Evolutionary conservation across 1,140 invertebrate species (phyloP), one percentile per base, ranked within the genome.

Genomic region (Scaptomyza montana): DNA sequence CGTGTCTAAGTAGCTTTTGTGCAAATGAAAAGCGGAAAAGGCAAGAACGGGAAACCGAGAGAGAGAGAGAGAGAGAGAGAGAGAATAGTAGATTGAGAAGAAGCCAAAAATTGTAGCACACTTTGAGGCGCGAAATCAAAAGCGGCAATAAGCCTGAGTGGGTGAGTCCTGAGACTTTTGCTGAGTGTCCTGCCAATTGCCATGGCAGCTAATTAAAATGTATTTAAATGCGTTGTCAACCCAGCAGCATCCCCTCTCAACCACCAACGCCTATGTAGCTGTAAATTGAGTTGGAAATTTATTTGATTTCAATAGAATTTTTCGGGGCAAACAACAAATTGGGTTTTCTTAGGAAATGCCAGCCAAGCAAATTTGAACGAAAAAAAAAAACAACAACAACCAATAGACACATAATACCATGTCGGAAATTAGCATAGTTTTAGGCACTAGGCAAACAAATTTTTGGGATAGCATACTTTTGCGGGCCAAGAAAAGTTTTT

Each of bases 1-100:
- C 78, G 84, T 87, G 82, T 78, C 79, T 89, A 87, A 87, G 82
- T 87, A 87, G 82, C 82, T 86, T 87, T 86, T 86, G 78, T 82
- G 74, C 66, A 82, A 87, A 87, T 73, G 82, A 76, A 86, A 62
- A 69, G 47, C 60, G 47, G 72, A 60, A 74, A 74, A 70, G 39
- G 39, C 39, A 43, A 59, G 53, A 69, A 73, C 50, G 59, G 57
- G 63, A 50, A 55, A 57, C 43, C 25, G 33, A 65, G 49, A 66
- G 47, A 68, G 41, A 64, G 16, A 16, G 1, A 16, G 16, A 16
- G 0, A 16, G 16, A n/a, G n/a, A n/a, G 57, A 67, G 51, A 39
- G 36, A 39, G 9, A 10, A 9, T 80, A 77, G 50, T 21, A 25
- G 21, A 25, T 25, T 25, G 47, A 64, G 60, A 64, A 43, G 36